Conservation (phyloP, 2,888 invertebrate genomes). For the Notodonta dromedarius region DNA sequence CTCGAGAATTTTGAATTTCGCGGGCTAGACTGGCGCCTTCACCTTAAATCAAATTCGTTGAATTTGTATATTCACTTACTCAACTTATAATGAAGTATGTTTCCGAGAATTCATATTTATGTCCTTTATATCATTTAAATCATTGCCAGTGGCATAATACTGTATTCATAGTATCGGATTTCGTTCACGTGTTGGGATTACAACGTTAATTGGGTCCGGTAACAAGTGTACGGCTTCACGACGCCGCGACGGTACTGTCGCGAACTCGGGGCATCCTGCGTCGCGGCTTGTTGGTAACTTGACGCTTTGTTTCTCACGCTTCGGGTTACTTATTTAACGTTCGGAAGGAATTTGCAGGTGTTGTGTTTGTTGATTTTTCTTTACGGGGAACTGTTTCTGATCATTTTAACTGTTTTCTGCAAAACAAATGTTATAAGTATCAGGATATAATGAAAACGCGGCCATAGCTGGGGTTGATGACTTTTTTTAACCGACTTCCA, state of each 20-base stretch:
- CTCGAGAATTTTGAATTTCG: too few relatives aligned
- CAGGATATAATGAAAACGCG: too few relatives aligned
- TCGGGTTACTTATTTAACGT: constrained; percentile 51
- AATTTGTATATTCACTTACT: constrained; percentile 11
- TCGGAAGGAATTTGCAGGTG: constrained; percentile 29
- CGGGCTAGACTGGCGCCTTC: too few relatives aligned
- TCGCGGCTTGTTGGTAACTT: constrained; percentile 49
- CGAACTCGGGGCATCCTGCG: constrained; percentile 40
- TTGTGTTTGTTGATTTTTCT: constrained; percentile 3
- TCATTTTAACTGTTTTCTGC: not conserved
- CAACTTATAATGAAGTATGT: constrained; percentile 18
- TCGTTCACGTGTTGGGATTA: constrained; percentile 51
- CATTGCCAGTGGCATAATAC: constrained; percentile 52
- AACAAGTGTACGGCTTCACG: constrained; percentile 50
- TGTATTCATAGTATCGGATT: constrained; percentile 49
- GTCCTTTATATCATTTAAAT: constrained; percentile 48
- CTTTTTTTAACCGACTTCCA: too few relatives aligned
- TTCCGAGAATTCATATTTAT: constrained; percentile 40
- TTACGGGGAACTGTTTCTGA: not conserved
- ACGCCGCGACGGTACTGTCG: constrained; percentile 26
- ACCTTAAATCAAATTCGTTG: constrained; percentile 24
- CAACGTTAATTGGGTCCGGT: constrained; percentile 50
- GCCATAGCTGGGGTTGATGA: not conserved
- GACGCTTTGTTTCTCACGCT: constrained; percentile 59
- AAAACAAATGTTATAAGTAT: too few relatives aligned